Evolutionary conservation across 2,113 vertebrate species (phyloP).

Genomic region (Vimba vimba): DNA sequence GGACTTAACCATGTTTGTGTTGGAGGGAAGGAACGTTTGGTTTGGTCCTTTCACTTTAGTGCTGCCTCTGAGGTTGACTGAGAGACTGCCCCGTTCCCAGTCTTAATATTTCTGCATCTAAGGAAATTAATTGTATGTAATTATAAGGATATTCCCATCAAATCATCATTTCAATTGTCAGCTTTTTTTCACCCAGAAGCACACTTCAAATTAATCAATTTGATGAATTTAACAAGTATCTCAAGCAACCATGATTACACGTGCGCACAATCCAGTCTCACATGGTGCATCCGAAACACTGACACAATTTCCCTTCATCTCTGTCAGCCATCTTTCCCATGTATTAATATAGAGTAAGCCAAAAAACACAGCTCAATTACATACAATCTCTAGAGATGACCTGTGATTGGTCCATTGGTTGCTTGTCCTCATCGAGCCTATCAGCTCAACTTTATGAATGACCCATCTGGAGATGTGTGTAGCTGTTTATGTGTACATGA

Average conservation of each 20-base stretch:
- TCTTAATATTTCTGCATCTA: slow-evolving; percentile 68
- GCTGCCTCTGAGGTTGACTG: slow-evolving; percentile 60
- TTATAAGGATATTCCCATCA: slow-evolving; percentile 72
- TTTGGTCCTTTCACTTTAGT: slow-evolving; percentile 35
- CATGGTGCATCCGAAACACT: not conserved
- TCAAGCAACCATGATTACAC: not conserved
- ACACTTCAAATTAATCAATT: slow-evolving; percentile 78
- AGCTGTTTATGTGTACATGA: slow-evolving; percentile 85
- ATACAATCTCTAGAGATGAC: slow-evolving; percentile 77
- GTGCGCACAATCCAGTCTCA: not conserved
- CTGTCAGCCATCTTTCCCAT: slow-evolving; percentile 65
- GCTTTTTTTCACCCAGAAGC: slow-evolving; percentile 73
- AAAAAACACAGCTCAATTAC: slow-evolving; percentile 69
- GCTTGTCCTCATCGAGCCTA: slow-evolving; percentile 83
- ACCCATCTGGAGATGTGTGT: slow-evolving; percentile 80
- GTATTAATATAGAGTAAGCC: slow-evolving; percentile 50
- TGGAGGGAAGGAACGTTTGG: not conserved
- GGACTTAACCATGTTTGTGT: slow-evolving; percentile 13
- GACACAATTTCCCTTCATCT: not conserved
- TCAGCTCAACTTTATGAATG: slow-evolving; percentile 79
- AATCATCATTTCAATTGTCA: slow-evolving; percentile 71
- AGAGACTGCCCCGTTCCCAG: slow-evolving; percentile 68
- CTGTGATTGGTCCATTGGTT: slow-evolving; percentile 81
- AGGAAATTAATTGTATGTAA: slow-evolving; percentile 80
- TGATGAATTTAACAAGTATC: slow-evolving; percentile 74